phyloP scores from a whole-genome alignment of 2,113 vertebrate species.

The Thunnus thynnus region DNA sequence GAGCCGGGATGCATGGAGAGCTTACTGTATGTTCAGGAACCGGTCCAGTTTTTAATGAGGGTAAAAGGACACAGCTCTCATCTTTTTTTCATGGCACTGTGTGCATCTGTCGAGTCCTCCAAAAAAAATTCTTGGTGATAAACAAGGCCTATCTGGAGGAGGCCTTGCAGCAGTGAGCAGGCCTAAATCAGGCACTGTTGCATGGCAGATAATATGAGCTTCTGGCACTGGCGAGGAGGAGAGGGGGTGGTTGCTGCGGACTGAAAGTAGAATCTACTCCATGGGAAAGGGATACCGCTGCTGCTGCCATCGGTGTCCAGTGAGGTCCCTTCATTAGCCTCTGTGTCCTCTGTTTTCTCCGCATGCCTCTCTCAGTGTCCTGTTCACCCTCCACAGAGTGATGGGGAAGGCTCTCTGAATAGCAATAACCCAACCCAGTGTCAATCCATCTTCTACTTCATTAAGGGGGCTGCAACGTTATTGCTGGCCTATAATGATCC shows the following conservation, averaged over 20 bases:
- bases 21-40: conserved; percentile 30
- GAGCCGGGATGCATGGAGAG: conserved; percentile 18
- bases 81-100: conserved; percentile 67
- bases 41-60: conserved; percentile 65
- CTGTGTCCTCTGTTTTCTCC: conserved; percentile 42
- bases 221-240: conserved; percentile 18
- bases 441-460: conserved; percentile 74
- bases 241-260: conserved; percentile 18
- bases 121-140: conserved; percentile 43
- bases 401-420: conserved; percentile 65
- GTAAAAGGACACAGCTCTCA: conserved; percentile 58
- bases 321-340: conserved; percentile 65
- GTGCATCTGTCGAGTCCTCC: conserved; percentile 41
- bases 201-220: conserved; percentile 58
- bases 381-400: conserved; percentile 41
- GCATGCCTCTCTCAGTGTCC: conserved; percentile 21
- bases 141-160: conserved; percentile 62
- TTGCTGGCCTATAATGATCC: conserved; percentile 69
- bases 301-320: conserved; percentile 27
- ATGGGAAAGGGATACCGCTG: conserved; percentile 21
- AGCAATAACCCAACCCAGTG: conserved; percentile 70
- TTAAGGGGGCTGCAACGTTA: conserved; percentile 71
- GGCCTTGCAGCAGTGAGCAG: conserved; percentile 51
- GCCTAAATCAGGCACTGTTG: conserved; percentile 64
- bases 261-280: conserved; percentile 40